Evolutionary conservation across 2,888 invertebrate genomes (phyloP).

Genomic region (Chrysina gloriosa): DNA sequence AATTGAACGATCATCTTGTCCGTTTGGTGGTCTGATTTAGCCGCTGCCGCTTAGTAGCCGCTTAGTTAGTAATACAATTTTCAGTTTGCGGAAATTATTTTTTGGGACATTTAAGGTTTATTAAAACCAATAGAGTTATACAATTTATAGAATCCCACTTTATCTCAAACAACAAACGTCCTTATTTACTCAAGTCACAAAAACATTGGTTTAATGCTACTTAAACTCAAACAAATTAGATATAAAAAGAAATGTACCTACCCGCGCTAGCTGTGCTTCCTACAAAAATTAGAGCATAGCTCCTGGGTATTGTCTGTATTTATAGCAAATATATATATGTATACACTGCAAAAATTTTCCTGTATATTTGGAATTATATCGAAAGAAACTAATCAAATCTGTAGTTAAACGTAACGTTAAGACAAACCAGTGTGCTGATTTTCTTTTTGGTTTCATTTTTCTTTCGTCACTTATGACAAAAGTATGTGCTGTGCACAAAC

Average conservation of each 20-base stretch:
- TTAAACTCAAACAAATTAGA: constrained; percentile 2
- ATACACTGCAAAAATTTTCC: constrained; percentile 1
- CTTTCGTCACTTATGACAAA: constrained; percentile 34
- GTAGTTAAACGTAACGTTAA: constrained; percentile 28
- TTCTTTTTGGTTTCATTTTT: neutral
- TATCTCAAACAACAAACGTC: neutral
- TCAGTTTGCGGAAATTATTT: too few species aligned
- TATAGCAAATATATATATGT: too few species aligned
- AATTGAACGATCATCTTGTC: neutral
- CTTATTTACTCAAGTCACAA: constrained; percentile 10
- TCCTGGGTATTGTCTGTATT: constrained; percentile 5
- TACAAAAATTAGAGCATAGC: constrained; percentile 5
- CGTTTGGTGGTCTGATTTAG: too few species aligned
- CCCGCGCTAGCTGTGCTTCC: constrained; percentile 8
- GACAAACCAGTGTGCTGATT: constrained; percentile 28
- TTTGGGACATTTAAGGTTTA: too few species aligned
- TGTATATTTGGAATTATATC: constrained; percentile 19
- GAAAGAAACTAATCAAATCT: constrained; percentile 18
- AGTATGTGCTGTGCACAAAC: constrained; percentile 51
- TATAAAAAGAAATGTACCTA: constrained; percentile 9
- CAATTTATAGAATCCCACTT: neutral
- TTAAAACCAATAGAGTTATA: neutral
- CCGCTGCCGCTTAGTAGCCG: too few species aligned
- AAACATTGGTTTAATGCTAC: neutral
- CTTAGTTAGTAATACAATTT: too few species aligned